Percentiles rank a stretch among this genome's conserved stretches.
These are phyloP conservation scores for Mugil cephalus DNA, from an alignment of 2,113 vertebrate species.

Conservation along the genomic window DNA sequence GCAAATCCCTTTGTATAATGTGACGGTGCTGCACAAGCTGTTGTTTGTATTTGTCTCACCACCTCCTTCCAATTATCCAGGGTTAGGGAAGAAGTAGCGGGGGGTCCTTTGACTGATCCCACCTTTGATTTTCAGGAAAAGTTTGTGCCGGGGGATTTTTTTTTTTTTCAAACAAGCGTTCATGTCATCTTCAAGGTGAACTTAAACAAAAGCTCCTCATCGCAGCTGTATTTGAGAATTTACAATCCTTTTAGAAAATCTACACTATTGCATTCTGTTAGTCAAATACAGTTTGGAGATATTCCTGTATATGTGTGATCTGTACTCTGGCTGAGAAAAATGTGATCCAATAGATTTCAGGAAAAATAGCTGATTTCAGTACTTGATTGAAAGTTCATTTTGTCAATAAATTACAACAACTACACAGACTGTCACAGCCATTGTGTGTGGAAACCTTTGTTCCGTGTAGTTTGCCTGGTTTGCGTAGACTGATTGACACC, in stretches of 20 bases:
- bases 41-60: slow-evolving; percentile 55
- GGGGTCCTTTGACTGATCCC: slow-evolving; percentile 42
- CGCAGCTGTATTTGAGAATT: slow-evolving; percentile 31
- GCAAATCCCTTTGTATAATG: slow-evolving; percentile 27
- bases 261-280: slow-evolving; percentile 27
- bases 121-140: slow-evolving; percentile 56
- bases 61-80: slow-evolving; percentile 51
- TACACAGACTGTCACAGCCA: slow-evolving; percentile 24
- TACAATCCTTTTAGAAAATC: slow-evolving; percentile 36
- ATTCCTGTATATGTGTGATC: slow-evolving; percentile 15
- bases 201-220: slow-evolving; percentile 37
- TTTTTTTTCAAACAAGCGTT: slow-evolving; percentile 27
- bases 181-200: slow-evolving; percentile 61
- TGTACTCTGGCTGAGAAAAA: slow-evolving; percentile 16
- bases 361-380: slow-evolving; percentile 42
- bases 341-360: not conserved
- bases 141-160: slow-evolving; percentile 31
- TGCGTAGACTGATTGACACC: not conserved
- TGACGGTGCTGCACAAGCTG: slow-evolving; percentile 14
- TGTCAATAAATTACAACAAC: slow-evolving; percentile 38
- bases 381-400: slow-evolving; percentile 64
- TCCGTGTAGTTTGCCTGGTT: no score
- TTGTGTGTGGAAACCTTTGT: no score
- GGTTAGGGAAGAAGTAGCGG: slow-evolving; percentile 18
- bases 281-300: slow-evolving; percentile 36